phyloP scores from a whole-genome alignment of 1,140 invertebrate species.

The Solenopsis fugax region DNA sequence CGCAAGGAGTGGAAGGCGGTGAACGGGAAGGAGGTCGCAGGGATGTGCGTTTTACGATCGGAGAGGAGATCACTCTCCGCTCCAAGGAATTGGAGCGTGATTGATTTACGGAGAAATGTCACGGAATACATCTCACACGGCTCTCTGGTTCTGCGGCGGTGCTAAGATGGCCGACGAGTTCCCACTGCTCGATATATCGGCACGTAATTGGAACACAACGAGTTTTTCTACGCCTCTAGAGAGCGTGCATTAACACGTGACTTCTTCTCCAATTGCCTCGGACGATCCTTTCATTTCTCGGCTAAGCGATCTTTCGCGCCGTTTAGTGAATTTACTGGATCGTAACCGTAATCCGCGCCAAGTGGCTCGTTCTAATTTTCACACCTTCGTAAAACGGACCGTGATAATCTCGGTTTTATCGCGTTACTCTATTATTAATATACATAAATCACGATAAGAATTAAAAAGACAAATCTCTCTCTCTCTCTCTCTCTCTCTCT shows the following conservation, averaged over 20 bases:
- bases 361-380: constrained; percentile 41
- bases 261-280: not conserved
- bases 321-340: constrained; percentile 53
- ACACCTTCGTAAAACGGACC: not conserved
- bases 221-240: constrained; percentile 46
- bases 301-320: not conserved
- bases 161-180: constrained; percentile 20
- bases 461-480: not conserved
- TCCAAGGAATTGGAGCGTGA: constrained; percentile 38
- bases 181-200: constrained; percentile 2
- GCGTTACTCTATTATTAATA: not conserved
- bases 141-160: not conserved
- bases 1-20: not conserved
- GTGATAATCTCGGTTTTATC: not conserved
- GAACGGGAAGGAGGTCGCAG: constrained; percentile 3
- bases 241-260: constrained; percentile 23
- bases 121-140: constrained; percentile 10
- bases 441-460: not conserved
- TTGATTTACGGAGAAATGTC: constrained; percentile 42
- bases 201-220: constrained; percentile 54
- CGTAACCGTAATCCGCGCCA: constrained; percentile 27
- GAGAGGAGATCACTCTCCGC: constrained; percentile 33
- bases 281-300: constrained; percentile 39
- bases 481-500: too few species aligned
- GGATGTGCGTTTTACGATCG: not conserved